A percentile compares a stretch with the other conserved stretches of the same genome.
Evolutionary conservation across 1,140 invertebrate genomes (phyloP).

Genomic region (Danaus melanippus): DNA sequence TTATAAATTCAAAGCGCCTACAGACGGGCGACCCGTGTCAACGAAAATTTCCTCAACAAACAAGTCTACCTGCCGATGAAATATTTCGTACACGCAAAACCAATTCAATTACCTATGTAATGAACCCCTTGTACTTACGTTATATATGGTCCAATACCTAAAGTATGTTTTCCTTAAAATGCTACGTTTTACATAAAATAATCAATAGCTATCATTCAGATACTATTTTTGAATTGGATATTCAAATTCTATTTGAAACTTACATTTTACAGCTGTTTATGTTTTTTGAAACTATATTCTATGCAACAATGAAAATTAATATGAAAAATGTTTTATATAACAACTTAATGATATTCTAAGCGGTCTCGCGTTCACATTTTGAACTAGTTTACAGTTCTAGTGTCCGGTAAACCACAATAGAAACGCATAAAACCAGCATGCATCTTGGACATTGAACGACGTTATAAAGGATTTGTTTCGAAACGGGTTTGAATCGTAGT

Average conservation of each 20-base stretch:
- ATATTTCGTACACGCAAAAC: constrained; percentile 20
- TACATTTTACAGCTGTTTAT: neutral
- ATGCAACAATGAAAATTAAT: too few relatives aligned
- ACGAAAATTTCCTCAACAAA: constrained; percentile 33
- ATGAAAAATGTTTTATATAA: too few relatives aligned
- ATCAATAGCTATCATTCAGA: too few relatives aligned
- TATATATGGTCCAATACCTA: too few relatives aligned
- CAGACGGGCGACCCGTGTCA: constrained; percentile 26
- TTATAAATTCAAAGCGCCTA: constrained; percentile 30
- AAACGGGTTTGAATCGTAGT: constrained; percentile 52
- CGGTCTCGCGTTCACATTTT: too few relatives aligned
- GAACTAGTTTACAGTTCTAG: constrained; percentile 6
- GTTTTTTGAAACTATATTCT: neutral
- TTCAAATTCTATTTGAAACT: too few relatives aligned
- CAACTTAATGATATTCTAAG: too few relatives aligned
- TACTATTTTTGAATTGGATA: too few relatives aligned
- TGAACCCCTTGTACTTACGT: neutral
- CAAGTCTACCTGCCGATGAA: constrained; percentile 21
- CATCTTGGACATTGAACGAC: constrained; percentile 35
- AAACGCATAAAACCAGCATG: too few relatives aligned
- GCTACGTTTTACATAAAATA: too few relatives aligned
- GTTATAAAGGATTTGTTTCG: constrained; percentile 55
- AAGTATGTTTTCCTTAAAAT: too few relatives aligned
- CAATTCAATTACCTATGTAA: constrained; percentile 20
- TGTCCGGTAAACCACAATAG: neutral